Base-by-base conservation (phyloP, 1,140 invertebrate genomes). In the Ceratina japonica region DNA sequence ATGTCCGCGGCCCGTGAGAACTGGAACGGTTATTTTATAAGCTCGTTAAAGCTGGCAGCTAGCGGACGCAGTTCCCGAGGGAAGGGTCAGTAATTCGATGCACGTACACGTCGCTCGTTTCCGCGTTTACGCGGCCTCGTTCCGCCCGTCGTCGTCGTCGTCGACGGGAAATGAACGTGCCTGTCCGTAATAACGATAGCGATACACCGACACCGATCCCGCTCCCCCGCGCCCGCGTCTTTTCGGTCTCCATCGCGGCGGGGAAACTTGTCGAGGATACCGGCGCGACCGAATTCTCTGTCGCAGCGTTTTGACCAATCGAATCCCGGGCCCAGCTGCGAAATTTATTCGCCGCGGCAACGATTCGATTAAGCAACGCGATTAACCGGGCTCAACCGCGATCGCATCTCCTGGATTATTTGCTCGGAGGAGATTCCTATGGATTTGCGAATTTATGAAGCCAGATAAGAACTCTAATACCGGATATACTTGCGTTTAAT, bases 1-100 rank as follows among this genome's bases (percentile, higher is more conserved):
- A 16, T 18, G 64, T 66, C 22, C 8, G n/a, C n/a, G 24, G 24
- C 5, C 16, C 66, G 24, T 0, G 52, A 20, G 51, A 56, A 37
- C 18, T 56, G 51, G 56, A 1, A 61, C 31, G 37, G 51, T 66
- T 22, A 44, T n/a, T 66, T 37, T 22, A 31, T 3, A 64, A 66
- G 61, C 73, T 75, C 62, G 73, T 75, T 75, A 58, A 37, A 65
- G 51, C 62, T 18, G 37, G 37, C 37, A 44, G 51, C 27, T 56
- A 56, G n/a, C 27, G 24, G 24, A 64, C 49, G 61, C 62, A 20
- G 20, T 66, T 24, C 73, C 62, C 73, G 31, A 54, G 73, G 51
- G 62, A 58, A 44, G 62, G 72, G 20, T 54, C 61, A 24, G 73
- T 64, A 65, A 75, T 66, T 75, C 62, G 62, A 75, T 22, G 73